phyloP scores from a whole-genome alignment of 2,888 invertebrate species.

The Drosophila algonquin region DNA sequence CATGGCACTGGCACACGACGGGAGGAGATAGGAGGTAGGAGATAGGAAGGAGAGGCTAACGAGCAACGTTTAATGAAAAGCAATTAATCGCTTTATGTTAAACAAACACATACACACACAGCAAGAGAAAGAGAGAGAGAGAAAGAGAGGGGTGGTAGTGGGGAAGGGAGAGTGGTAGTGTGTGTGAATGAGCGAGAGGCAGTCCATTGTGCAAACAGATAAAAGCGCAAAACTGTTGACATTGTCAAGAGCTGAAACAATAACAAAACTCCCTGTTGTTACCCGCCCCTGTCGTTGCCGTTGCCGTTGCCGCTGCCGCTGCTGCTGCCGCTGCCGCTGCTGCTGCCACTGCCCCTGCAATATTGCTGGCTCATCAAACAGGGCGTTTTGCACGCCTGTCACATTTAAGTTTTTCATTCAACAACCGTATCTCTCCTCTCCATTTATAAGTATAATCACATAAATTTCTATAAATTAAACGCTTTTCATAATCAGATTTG shows the following conservation, averaged over 20 bases:
- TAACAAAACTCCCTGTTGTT: constrained; percentile 47
- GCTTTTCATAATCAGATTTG: constrained; percentile 32
- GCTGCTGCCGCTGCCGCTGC: neutral
- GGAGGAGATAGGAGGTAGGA: neutral
- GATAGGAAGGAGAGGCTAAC: neutral
- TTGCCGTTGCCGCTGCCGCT: neutral
- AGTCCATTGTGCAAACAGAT: constrained; percentile 69
- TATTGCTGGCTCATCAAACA: constrained; percentile 37
- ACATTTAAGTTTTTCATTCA: constrained; percentile 64
- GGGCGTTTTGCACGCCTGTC: constrained; percentile 28
- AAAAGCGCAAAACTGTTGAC: constrained; percentile 73
- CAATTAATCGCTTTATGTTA: constrained; percentile 72
- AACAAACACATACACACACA: constrained; percentile 58
- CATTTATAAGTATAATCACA: neutral
- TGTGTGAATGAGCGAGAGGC: neutral
- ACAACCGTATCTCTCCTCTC: neutral
- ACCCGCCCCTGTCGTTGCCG: neutral
- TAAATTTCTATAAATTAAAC: constrained; percentile 34
- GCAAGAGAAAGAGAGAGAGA: neutral
- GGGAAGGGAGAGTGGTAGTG: neutral
- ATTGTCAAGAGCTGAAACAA: constrained; percentile 68
- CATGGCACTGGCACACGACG: neutral
- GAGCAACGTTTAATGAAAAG: constrained; percentile 63
- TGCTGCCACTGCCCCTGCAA: neutral
- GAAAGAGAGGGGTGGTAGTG: neutral